Conservation (phyloP, 1,140 invertebrate genomes). For the Drosophila burlai region DNA sequence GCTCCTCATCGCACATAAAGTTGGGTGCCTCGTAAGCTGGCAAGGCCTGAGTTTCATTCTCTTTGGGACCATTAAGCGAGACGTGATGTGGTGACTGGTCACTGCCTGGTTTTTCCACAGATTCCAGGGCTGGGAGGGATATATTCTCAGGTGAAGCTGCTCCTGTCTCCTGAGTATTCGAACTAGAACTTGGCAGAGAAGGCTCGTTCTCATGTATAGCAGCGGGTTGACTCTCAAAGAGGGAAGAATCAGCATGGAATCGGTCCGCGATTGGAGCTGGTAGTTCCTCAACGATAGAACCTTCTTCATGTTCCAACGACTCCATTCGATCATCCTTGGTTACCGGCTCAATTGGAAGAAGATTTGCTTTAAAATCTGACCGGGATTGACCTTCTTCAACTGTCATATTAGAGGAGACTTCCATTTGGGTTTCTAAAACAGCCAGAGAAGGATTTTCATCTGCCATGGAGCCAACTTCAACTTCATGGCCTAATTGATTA, state of each 20-base stretch:
- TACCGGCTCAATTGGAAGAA: neutral
- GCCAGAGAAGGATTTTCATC: neutral
- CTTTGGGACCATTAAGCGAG: slow-evolving; percentile 49
- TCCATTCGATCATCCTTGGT: neutral
- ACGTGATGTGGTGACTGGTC: slow-evolving; percentile 11
- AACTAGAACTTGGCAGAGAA: slow-evolving; percentile 6
- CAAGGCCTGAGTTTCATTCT: slow-evolving; percentile 48
- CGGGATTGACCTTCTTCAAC: neutral
- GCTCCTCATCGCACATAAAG: slow-evolving; percentile 67
- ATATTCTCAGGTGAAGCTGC: neutral
- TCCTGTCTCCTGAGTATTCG: neutral
- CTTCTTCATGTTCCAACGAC: neutral
- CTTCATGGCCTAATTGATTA: neutral
- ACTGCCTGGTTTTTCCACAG: neutral
- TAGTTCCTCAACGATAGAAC: neutral
- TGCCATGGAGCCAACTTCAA: neutral
- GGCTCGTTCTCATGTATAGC: no score
- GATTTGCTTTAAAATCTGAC: neutral
- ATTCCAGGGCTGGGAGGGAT: neutral
- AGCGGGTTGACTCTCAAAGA: no score
- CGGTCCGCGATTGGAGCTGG: neutral
- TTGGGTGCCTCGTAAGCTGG: slow-evolving; percentile 19
- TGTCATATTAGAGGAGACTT: neutral
- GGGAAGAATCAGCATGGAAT: neutral
- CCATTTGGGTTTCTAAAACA: neutral